phyloP scores from a whole-genome alignment of 2,113 vertebrate genomes.

The Pterophyllum scalare region DNA sequence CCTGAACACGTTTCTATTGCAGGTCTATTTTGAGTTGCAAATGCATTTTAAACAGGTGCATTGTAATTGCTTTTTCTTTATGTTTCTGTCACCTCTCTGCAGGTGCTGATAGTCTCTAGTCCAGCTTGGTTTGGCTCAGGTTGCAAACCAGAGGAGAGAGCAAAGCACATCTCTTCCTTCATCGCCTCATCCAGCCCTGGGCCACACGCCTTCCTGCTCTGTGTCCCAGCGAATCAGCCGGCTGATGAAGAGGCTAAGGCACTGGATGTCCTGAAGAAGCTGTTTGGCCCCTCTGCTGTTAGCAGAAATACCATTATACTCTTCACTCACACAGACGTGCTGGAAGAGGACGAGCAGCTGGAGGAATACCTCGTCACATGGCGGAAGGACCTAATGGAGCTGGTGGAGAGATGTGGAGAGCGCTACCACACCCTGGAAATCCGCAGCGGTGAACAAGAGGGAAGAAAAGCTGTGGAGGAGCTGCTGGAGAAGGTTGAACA shows the following conservation, averaged over 20 bases:
- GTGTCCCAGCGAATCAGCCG: conserved; percentile 70
- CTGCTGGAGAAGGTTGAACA: conserved; percentile 79
- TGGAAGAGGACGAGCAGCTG: conserved; percentile 68
- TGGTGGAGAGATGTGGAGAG: conserved; percentile 70
- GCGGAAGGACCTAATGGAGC: conserved; percentile 71
- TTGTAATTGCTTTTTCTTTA: not conserved
- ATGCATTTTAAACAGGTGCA: not conserved
- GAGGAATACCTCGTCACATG: conserved; percentile 70
- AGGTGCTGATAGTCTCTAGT: conserved; percentile 77
- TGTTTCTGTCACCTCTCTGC: not conserved
- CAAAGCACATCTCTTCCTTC: conserved; percentile 66
- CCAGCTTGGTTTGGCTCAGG: conserved; percentile 74
- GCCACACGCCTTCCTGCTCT: conserved; percentile 80
- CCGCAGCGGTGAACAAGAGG: conserved; percentile 12
- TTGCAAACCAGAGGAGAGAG: conserved; percentile 65
- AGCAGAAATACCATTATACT: conserved; percentile 67
- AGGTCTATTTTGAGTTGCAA: too few relatives aligned
- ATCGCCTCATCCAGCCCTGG: conserved; percentile 72
- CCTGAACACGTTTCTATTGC: too few relatives aligned
- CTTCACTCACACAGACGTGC: conserved; percentile 77
- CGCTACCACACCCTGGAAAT: conserved; percentile 72
- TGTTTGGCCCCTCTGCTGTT: conserved; percentile 69
- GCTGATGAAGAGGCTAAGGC: conserved; percentile 62
- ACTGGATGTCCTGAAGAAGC: conserved; percentile 64
- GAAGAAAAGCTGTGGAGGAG: conserved; percentile 54